These are phyloP conservation scores for Heliconius ethilla DNA, from an alignment of 2,888 invertebrate genomes.

Conservation along the genomic window DNA sequence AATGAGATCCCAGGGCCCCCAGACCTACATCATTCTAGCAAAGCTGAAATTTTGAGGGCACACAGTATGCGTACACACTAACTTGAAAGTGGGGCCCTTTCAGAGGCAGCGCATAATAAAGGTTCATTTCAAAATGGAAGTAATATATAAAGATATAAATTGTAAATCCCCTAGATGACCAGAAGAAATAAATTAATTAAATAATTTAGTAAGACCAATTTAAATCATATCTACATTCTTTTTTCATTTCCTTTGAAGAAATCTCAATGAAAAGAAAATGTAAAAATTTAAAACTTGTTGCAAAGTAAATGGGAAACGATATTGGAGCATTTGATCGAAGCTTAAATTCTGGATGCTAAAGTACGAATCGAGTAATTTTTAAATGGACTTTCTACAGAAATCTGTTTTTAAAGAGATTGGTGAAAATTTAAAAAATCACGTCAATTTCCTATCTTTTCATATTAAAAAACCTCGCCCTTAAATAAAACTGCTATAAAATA, in stretches of 20 bases:
- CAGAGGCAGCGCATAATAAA: too few relatives aligned
- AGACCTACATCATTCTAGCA: too few relatives aligned
- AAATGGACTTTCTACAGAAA: neutral
- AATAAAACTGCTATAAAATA: conserved; percentile 37
- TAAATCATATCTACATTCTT: neutral
- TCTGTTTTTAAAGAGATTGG: neutral
- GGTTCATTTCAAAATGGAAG: too few relatives aligned
- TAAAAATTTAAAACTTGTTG: conserved; percentile 5
- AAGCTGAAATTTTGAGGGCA: too few relatives aligned
- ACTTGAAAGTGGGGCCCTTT: too few relatives aligned
- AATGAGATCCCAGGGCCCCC: too few relatives aligned
- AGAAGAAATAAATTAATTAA: too few relatives aligned
- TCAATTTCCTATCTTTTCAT: conserved; percentile 18
- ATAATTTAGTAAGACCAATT: neutral
- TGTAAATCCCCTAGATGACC: too few relatives aligned
- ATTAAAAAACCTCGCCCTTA: conserved; percentile 18
- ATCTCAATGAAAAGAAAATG: neutral
- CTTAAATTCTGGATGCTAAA: conserved; percentile 5
- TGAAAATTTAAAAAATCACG: conserved; percentile 8
- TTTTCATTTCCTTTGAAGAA: neutral
- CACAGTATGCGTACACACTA: too few relatives aligned
- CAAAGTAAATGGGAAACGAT: neutral
- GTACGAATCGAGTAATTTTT: conserved; percentile 8
- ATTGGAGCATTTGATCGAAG: conserved; percentile 1
- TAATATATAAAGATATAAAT: too few relatives aligned